A percentile compares a stretch with the other conserved stretches of the same genome.
Conservation (phyloP, 2,888 invertebrate species). For the Cheilosia grossa region DNA sequence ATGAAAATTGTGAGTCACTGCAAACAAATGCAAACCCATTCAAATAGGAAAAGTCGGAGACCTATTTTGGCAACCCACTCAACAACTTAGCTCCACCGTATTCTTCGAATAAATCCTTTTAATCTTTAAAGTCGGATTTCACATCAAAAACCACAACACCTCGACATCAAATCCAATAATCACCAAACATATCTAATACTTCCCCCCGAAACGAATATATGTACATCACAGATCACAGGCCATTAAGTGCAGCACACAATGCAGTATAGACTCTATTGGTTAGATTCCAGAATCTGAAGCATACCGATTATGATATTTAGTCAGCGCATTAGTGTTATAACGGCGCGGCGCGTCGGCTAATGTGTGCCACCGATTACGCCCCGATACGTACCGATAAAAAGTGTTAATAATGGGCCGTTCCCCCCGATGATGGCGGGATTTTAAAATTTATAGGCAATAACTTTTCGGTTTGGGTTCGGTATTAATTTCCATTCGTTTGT, state of each 20-base stretch:
- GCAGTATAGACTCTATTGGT: conserved; percentile 10
- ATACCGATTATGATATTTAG: conserved; percentile 66
- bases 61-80: not conserved
- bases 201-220: not conserved
- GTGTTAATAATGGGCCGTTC: conserved; percentile 70
- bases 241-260: conserved; percentile 39
- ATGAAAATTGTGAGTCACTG: no score
- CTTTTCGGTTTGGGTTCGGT: conserved; percentile 65
- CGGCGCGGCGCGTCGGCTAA: conserved; percentile 33
- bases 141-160: not conserved
- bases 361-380: conserved; percentile 67
- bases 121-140: not conserved
- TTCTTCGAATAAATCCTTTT: not conserved
- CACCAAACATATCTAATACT: conserved; percentile 9
- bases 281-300: conserved; percentile 46
- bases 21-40: not conserved
- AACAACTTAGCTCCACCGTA: not conserved
- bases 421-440: conserved; percentile 48
- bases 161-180: conserved; percentile 26
- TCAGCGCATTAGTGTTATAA: conserved; percentile 61
- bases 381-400: conserved; percentile 69
- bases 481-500: conserved; percentile 67
- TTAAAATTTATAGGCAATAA: conserved; percentile 73
- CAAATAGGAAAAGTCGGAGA: not conserved
- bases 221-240: not conserved